Conservation (phyloP, 2,888 invertebrate species). For the Clistopyga incitator region DNA sequence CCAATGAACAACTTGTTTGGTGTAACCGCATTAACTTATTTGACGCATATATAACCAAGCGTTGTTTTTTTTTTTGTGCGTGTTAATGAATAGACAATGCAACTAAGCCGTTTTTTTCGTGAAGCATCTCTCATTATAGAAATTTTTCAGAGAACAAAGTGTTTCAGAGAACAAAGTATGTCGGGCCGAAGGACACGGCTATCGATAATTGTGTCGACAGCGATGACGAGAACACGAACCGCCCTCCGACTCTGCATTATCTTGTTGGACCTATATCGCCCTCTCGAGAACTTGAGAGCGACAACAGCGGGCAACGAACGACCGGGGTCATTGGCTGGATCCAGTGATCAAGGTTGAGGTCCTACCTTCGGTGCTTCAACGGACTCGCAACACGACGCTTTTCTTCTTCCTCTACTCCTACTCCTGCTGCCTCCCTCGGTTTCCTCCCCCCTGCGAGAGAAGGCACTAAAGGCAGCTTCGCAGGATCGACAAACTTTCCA, state of each 20-base stretch:
- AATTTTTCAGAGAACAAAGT: not conserved
- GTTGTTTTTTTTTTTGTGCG: no score
- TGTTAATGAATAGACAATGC: no score
- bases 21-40: no score
- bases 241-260: constrained; percentile 21
- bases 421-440: constrained; percentile 55
- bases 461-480: not conserved
- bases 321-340: constrained; percentile 79
- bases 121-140: not conserved
- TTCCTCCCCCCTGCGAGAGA: constrained; percentile 14
- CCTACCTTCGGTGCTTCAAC: constrained; percentile 66
- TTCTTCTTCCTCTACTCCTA: constrained; percentile 37
- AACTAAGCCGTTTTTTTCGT: no score
- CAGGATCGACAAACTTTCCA: constrained; percentile 70
- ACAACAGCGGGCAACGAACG: constrained; percentile 76
- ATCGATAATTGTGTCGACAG: not conserved
- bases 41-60: no score
- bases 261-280: constrained; percentile 39
- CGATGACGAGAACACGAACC: not conserved
- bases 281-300: constrained; percentile 34
- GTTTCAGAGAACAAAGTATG: not conserved
- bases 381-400: constrained; percentile 25
- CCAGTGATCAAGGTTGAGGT: constrained; percentile 80
- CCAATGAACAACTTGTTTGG: no score
- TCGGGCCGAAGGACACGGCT: not conserved